Evolutionary conservation across 2,797 vertebrate species (phyloP).

Genomic region (Buceros bicornis): DNA sequence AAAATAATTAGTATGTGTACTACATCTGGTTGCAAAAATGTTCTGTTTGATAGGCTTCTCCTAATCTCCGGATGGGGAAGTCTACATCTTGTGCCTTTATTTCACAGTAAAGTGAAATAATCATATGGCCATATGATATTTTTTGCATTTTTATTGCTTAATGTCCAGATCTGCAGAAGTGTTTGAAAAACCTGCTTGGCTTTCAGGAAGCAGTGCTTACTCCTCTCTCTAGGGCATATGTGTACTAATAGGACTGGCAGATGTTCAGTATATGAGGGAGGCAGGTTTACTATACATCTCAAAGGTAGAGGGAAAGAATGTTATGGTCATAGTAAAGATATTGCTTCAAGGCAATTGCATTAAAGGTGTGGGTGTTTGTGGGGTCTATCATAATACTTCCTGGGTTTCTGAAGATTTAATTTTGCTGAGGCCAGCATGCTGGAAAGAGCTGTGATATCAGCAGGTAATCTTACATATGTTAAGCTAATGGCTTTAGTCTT

Average conservation of each 20-base stretch:
- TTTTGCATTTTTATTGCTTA: background rate
- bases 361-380: background rate
- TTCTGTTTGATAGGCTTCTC: background rate
- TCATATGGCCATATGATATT: background rate
- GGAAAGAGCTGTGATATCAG: background rate
- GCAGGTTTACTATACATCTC: background rate
- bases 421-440: background rate
- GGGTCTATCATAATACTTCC: background rate
- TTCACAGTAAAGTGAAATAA: background rate
- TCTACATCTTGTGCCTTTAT: background rate
- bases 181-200: background rate
- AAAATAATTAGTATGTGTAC: background rate
- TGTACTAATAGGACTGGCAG: background rate
- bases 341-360: background rate
- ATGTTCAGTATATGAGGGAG: background rate
- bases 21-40: slow-evolving; percentile 1
- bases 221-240: background rate
- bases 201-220: background rate
- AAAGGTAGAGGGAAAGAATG: background rate
- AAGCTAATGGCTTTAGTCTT: background rate
- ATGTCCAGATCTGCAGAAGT: background rate
- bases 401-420: background rate
- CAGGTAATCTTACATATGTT: background rate
- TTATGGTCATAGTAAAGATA: background rate
- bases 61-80: background rate